Evolutionary conservation across 2,113 vertebrate genomes (phyloP).

Genomic region (Dunckerocampus dactyliophorus): DNA sequence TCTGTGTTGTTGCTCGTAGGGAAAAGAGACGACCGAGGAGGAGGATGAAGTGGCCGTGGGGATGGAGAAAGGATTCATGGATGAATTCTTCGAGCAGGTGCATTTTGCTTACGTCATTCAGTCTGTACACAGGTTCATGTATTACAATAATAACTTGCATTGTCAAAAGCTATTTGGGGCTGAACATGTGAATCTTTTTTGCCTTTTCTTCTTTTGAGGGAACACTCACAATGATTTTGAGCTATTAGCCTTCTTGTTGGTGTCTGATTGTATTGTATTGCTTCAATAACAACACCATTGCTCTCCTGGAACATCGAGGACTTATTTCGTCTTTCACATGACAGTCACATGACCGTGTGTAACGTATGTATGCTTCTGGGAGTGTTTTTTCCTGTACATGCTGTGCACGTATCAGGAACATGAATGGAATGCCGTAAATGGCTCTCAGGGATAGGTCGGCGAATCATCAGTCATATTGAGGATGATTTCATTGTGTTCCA

Average conservation of each 20-base stretch:
- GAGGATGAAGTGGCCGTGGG: constrained; percentile 85
- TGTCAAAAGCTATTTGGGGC: not conserved
- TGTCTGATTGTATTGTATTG: constrained; percentile 41
- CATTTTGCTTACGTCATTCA: constrained; percentile 12
- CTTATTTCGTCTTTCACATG: not conserved
- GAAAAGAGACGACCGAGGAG: constrained; percentile 80
- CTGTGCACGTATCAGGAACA: constrained; percentile 15
- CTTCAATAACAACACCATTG: constrained; percentile 12
- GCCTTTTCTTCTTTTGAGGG: not conserved
- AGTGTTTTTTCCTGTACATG: constrained; percentile 28
- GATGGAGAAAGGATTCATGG: constrained; percentile 90
- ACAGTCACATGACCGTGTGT: not conserved
- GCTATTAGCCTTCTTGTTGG: constrained; percentile 4
- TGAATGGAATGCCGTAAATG: constrained; percentile 24
- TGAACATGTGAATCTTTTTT: constrained; percentile 22
- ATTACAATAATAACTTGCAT: not conserved
- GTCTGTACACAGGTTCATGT: not conserved
- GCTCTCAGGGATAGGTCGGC: constrained; percentile 10
- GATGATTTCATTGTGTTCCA: constrained; percentile 15
- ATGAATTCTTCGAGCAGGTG: constrained; percentile 94
- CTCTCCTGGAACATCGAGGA: not conserved
- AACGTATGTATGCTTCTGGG: constrained; percentile 4
- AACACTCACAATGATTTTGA: constrained; percentile 31
- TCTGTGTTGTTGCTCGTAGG: constrained; percentile 65
- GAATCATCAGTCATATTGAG: constrained; percentile 41